Percentiles rank a stretch among this genome's conserved stretches.
phyloP scores from a whole-genome alignment of 1,140 invertebrate species.

The Aplysia californica region DNA sequence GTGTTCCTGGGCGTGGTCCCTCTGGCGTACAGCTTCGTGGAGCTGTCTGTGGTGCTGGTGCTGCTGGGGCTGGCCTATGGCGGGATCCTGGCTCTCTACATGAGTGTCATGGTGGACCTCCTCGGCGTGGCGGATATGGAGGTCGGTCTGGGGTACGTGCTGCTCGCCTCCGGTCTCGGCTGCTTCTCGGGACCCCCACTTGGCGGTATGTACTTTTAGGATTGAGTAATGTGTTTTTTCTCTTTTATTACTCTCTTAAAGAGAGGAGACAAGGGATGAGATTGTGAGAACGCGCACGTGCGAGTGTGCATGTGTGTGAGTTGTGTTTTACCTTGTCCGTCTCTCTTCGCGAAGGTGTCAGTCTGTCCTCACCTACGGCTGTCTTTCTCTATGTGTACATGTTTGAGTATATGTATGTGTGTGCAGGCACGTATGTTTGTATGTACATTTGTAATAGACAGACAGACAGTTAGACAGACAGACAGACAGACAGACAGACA shows the following conservation, averaged over 20 bases:
- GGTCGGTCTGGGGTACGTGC: slow-evolving; percentile 48
- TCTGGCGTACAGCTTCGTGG: slow-evolving; percentile 28
- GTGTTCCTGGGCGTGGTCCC: slow-evolving; percentile 32
- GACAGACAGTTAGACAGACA: too few relatives aligned
- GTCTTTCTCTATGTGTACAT: background rate
- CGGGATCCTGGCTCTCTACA: slow-evolving; percentile 45
- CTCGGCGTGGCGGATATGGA: slow-evolving; percentile 42
- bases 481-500: too few relatives aligned
- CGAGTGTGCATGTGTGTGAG: too few relatives aligned
- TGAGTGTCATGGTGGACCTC: slow-evolving; percentile 47
- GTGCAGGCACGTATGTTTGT: too few relatives aligned
- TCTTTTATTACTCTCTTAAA: too few relatives aligned
- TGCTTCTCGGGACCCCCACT: slow-evolving; percentile 48
- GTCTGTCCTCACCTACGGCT: background rate
- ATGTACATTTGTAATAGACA: too few relatives aligned
- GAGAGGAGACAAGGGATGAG: background rate
- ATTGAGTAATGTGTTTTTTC: background rate
- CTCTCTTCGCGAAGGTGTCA: background rate
- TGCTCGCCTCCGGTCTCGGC: slow-evolving; percentile 56
- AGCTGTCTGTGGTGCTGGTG: slow-evolving; percentile 21
- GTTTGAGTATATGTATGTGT: too few relatives aligned
- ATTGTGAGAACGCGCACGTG: background rate
- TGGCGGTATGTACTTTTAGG: slow-evolving; percentile 42
- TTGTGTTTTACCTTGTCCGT: too few relatives aligned
- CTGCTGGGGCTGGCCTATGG: slow-evolving; percentile 45